Evolutionary conservation across 2,888 invertebrate genomes (phyloP), one percentile per base, ranked within the genome.

Genomic region (Lithophane socia): DNA sequence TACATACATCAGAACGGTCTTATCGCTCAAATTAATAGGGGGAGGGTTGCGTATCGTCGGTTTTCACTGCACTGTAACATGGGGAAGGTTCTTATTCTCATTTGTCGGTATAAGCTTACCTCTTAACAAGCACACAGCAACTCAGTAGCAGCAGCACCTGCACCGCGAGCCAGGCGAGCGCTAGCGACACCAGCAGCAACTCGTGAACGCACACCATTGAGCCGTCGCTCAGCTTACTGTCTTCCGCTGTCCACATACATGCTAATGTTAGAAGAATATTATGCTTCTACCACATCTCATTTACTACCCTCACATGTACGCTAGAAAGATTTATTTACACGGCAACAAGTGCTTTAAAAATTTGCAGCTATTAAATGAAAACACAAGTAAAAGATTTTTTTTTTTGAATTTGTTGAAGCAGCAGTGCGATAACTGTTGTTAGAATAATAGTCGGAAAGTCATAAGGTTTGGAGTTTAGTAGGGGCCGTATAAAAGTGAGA

Each of bases 101-200:
- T 21, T 66, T 18, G 18, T 47, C 18, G 47, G 42, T 74, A 29
- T 21, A 29, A 44, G 2, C 1, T n/a, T 93, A 97, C 93, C 97
- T 95, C 82, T 97, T 96, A 61, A 97, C 96, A 8, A 97, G 95
- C 42, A 97, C 92, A 80, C 97, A 95, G 91, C 97, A 97, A 18
- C 97, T 97, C 9, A 96, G 92, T 60, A 97, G 93, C 60, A 97
- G 91, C 60, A 97, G 80, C 72, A 97, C 93, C 87, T 97, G 97
- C 60, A 97, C 96, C 8, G 97, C 96, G 58, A 97, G 95, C 97
- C 97, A 97, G 74, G 97, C 97, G 71, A 98, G 96, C 61, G 97
- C 95, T 8, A 98, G 92, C 42, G 98, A 97, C 80, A 98, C 97
- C 49, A 98, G 95, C 70, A 98, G 92, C 63, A 97, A 95, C 88